Evolutionary conservation across 2,888 invertebrate genomes (phyloP).

Genomic region (Pseudoips prasinana): DNA sequence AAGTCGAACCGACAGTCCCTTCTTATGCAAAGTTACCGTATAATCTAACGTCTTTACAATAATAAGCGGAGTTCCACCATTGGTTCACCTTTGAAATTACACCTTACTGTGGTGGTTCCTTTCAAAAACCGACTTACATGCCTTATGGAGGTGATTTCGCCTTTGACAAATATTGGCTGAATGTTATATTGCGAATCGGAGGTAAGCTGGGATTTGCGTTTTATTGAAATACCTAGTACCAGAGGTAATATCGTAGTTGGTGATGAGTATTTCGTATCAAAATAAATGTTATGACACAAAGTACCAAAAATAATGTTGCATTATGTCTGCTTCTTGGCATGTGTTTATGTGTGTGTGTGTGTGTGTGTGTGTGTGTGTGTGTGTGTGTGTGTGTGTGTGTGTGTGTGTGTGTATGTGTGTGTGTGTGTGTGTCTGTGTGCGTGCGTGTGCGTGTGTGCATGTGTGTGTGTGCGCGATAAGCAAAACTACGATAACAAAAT

Average conservation of each 20-base stretch:
- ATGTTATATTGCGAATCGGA: slow-evolving; percentile 58
- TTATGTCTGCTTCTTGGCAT: no score
- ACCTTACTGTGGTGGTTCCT: slow-evolving; percentile 3
- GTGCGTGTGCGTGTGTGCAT: no score
- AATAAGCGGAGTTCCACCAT: slow-evolving; percentile 22
- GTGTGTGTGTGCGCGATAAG: no score
- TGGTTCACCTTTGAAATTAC: slow-evolving; percentile 4
- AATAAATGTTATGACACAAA: no score
- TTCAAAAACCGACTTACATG: slow-evolving; percentile 21
- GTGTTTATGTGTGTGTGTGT: no score
- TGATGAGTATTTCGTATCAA: no score
- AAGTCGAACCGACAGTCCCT: not conserved
- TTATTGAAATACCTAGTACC: slow-evolving; percentile 43
- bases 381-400: no score
- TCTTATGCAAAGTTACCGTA: slow-evolving; percentile 32
- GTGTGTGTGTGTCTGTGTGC: no score
- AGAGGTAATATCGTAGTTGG: not conserved
- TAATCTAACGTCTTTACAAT: slow-evolving; percentile 22
- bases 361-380: no score
- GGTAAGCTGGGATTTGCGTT: slow-evolving; percentile 42
- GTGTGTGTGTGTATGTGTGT: no score
- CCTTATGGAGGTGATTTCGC: slow-evolving; percentile 47
- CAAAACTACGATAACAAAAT: no score
- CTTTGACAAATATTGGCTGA: slow-evolving; percentile 69
- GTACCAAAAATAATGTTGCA: no score